phyloP scores from a whole-genome alignment of 2,797 vertebrate genomes.

The Paguma larvata region DNA sequence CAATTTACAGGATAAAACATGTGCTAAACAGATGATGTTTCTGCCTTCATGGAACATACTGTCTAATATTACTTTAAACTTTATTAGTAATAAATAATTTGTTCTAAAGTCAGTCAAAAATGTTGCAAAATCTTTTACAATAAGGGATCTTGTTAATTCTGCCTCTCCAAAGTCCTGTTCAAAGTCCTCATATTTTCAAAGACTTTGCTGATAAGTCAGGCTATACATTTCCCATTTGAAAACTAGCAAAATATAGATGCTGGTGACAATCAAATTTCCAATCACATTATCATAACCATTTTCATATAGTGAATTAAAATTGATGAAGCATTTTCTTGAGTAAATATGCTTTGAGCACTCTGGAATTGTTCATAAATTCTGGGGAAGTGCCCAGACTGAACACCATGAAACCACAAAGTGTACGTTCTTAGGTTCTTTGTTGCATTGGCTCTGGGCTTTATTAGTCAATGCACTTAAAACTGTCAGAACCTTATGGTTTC shows the following conservation, averaged over 20 bases:
- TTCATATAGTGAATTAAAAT: not conserved
- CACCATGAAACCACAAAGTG: not conserved
- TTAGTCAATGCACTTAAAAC: not conserved
- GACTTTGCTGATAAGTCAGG: not conserved
- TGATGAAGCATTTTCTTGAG: conserved; percentile 6
- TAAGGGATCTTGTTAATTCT: not conserved
- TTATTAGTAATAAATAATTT: not conserved
- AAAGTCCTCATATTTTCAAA: not conserved
- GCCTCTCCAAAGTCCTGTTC: not conserved
- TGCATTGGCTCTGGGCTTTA: not conserved
- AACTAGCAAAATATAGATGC: not conserved
- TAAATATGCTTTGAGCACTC: conserved; percentile 20
- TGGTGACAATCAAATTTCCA: not conserved
- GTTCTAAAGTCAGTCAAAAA: not conserved
- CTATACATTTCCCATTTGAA: not conserved
- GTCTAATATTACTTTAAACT: not conserved
- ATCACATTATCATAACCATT: not conserved
- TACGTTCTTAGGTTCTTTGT: not conserved
- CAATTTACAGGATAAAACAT: not conserved
- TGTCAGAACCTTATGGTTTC: not conserved
- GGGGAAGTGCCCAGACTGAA: not conserved
- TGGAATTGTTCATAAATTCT: conserved; percentile 23
- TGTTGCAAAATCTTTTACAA: not conserved
- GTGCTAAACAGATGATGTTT: not conserved
- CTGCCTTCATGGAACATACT: not conserved